These are phyloP conservation scores for Ophion ventricosus DNA, from an alignment of 2,888 invertebrate species.

Conservation along the genomic window DNA sequence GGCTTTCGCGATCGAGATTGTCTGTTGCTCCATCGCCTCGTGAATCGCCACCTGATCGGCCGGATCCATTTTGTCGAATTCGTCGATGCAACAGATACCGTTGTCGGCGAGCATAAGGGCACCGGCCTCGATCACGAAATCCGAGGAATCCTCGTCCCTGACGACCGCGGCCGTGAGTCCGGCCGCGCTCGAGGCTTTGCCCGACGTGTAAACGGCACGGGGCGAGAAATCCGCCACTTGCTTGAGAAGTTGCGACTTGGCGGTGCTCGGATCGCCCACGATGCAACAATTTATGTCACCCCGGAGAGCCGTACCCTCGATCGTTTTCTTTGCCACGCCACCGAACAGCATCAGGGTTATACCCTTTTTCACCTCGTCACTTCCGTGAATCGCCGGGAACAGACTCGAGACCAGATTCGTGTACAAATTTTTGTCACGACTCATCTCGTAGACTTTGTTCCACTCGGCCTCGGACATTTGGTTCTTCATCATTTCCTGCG, in stretches of 20 bases:
- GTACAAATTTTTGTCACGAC: conserved; percentile 95
- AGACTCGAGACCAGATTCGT: conserved; percentile 94
- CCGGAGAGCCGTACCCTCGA: conserved; percentile 95
- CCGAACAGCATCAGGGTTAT: conserved; percentile 98
- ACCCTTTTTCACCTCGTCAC: conserved; percentile 97
- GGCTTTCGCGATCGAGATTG: conserved; percentile 99
- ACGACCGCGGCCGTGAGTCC: conserved; percentile 99
- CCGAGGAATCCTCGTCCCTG: conserved; percentile 97
- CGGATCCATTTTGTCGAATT: conserved; percentile 99
- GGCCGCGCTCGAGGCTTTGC: conserved; percentile 98
- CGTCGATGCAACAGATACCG: conserved; percentile 99
- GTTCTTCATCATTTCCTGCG: conserved; percentile 95
- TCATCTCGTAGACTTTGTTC: conserved; percentile 98
- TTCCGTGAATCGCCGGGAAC: conserved; percentile 98
- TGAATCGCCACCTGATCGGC: conserved; percentile 99
- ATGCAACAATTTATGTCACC: conserved; percentile 99
- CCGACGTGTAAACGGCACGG: conserved; percentile 98
- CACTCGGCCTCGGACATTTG: conserved; percentile 97
- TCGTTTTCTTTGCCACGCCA: conserved; percentile 97
- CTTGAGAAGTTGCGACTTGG: conserved; percentile 98
- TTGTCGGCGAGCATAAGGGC: conserved; percentile 99
- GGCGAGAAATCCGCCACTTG: conserved; percentile 97
- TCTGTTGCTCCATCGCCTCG: conserved; percentile 99
- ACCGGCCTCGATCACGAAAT: conserved; percentile 99
- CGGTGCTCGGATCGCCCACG: conserved; percentile 99